Conservation (phyloP, 1,140 invertebrate species). For the honey bee (Apis mellifera) region Amel_HAv3.1 CM009942.2:523001-523500, state of each 20-base stretch:
- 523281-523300: conserved; percentile 38
- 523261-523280: neutral
- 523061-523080: conserved; percentile 80
- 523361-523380: conserved; percentile 71
- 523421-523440: conserved; percentile 23
- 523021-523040: conserved; percentile 73
- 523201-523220: conserved; percentile 20
- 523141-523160: too few relatives aligned
- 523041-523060: conserved; percentile 76
- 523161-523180: too few relatives aligned
- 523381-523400: conserved; percentile 56
- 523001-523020: conserved; percentile 61
- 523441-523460: conserved; percentile 32
- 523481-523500: too few relatives aligned
- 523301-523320: conserved; percentile 49
- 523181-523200: conserved; percentile 37
- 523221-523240: conserved; percentile 35
- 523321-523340: conserved; percentile 64
- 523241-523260: conserved; percentile 18
- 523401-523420: conserved; percentile 26
- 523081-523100: conserved; percentile 76
- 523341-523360: conserved; percentile 73
- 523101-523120: neutral
- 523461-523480: conserved; percentile 47
- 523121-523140: conserved; percentile 17